Percentiles rank a stretch among this genome's conserved stretches.
phyloP scores from a whole-genome alignment of 1,140 invertebrate species.

The Eupristina koningsbergeri region DNA sequence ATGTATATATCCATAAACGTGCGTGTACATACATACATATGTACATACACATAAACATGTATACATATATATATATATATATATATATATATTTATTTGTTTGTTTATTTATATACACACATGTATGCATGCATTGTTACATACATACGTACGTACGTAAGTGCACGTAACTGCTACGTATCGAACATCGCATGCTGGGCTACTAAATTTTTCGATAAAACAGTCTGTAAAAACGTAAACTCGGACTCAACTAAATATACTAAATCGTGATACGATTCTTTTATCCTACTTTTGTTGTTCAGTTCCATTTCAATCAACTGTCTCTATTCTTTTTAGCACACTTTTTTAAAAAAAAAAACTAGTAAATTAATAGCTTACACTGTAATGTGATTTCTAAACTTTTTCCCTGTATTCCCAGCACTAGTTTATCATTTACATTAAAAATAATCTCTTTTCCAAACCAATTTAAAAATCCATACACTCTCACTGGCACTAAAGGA shows the following conservation, averaged over 20 bases:
- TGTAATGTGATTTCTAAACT: slow-evolving; percentile 52
- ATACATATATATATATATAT: slow-evolving; percentile 56
- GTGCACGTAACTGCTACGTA: background rate
- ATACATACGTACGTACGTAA: background rate
- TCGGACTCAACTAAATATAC: background rate
- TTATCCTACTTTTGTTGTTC: background rate
- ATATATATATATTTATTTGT: slow-evolving; percentile 55
- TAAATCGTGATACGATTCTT: slow-evolving; percentile 21
- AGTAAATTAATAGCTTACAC: slow-evolving; percentile 49
- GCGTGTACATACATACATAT: background rate
- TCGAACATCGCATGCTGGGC: slow-evolving; percentile 66
- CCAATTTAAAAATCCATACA: slow-evolving; percentile 51
- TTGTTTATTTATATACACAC: slow-evolving; percentile 30
- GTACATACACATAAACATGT: background rate
- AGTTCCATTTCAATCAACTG: background rate
- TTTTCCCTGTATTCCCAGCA: slow-evolving; percentile 52
- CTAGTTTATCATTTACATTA: slow-evolving; percentile 39
- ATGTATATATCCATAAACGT: background rate
- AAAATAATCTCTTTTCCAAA: slow-evolving; percentile 48
- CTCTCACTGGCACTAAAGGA: slow-evolving; percentile 63
- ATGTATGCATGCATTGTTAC: background rate
- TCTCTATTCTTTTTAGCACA: background rate
- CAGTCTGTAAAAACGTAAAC: slow-evolving; percentile 24
- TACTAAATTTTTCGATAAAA: slow-evolving; percentile 34
- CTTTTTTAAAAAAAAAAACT: slow-evolving; percentile 8